phyloP scores from a whole-genome alignment of 2,113 vertebrate genomes.

The Ia io region DNA sequence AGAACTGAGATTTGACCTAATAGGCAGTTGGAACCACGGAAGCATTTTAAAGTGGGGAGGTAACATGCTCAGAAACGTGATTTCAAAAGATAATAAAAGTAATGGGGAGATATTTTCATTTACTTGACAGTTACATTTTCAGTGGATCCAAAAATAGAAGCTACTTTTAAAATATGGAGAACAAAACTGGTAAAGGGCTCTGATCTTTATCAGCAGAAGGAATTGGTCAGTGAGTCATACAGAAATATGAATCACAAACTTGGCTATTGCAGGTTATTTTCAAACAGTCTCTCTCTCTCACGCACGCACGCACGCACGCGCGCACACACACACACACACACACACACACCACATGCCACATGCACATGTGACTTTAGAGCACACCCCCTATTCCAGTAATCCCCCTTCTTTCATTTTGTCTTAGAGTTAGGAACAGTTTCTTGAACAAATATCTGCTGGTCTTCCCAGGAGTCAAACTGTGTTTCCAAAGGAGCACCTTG shows the following conservation, averaged over 20 bases:
- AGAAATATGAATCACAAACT: neutral
- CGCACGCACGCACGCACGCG: too few relatives aligned
- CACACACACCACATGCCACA: neutral
- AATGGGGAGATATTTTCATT: neutral
- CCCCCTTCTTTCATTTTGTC: neutral
- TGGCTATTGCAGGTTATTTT: neutral
- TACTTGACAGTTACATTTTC: neutral
- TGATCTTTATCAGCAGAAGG: neutral
- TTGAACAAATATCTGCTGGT: neutral
- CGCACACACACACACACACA: neutral
- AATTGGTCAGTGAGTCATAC: neutral
- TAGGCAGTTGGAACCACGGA: neutral
- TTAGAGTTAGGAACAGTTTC: neutral
- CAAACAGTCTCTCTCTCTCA: neutral
- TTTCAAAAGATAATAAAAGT: slow-evolving; percentile 2
- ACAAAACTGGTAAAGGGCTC: neutral
- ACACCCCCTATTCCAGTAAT: neutral
- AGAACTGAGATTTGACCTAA: neutral
- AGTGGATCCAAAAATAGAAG: neutral
- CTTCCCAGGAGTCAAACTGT: neutral
- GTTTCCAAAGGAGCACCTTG: neutral
- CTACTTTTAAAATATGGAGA: neutral
- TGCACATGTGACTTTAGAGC: neutral
- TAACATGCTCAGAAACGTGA: neutral
- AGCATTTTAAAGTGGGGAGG: slow-evolving; percentile 13